phyloP scores from a whole-genome alignment of 2,797 vertebrate species.

The Coilia nasus region DNA sequence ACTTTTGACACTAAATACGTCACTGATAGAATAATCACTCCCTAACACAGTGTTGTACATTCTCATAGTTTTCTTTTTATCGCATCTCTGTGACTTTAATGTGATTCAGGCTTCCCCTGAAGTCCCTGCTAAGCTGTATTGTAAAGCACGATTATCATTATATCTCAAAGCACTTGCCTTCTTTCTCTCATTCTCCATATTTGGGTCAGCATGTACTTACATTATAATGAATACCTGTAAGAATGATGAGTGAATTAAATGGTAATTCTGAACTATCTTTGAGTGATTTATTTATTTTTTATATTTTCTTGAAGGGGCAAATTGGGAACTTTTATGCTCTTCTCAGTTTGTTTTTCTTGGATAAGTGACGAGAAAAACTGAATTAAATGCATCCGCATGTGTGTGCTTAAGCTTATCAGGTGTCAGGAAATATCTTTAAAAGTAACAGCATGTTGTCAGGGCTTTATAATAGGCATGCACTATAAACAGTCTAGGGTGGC shows the following conservation, averaged over 20 bases:
- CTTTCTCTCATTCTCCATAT: slow-evolving; percentile 51
- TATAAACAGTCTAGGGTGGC: too few relatives aligned
- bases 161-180: slow-evolving; percentile 51
- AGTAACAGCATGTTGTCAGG: too few relatives aligned
- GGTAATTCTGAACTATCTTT: slow-evolving; percentile 50
- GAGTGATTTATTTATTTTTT: background rate
- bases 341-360: too few relatives aligned
- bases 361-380: too few relatives aligned
- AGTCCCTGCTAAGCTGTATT: slow-evolving; percentile 18
- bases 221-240: slow-evolving; percentile 70
- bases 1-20: slow-evolving; percentile 18
- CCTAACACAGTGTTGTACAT: background rate
- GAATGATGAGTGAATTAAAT: slow-evolving; percentile 68
- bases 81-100: background rate
- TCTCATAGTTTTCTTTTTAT: background rate
- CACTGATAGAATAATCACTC: slow-evolving; percentile 9
- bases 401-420: too few relatives aligned
- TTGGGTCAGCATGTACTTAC: slow-evolving; percentile 60
- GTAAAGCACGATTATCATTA: slow-evolving; percentile 54
- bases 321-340: too few relatives aligned
- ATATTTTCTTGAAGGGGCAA: background rate
- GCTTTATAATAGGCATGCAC: too few relatives aligned
- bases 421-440: too few relatives aligned
- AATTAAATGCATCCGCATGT: too few relatives aligned
- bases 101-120: background rate